Conservation (phyloP, 2,113 vertebrate genomes). For the Sula dactylatra region DNA sequence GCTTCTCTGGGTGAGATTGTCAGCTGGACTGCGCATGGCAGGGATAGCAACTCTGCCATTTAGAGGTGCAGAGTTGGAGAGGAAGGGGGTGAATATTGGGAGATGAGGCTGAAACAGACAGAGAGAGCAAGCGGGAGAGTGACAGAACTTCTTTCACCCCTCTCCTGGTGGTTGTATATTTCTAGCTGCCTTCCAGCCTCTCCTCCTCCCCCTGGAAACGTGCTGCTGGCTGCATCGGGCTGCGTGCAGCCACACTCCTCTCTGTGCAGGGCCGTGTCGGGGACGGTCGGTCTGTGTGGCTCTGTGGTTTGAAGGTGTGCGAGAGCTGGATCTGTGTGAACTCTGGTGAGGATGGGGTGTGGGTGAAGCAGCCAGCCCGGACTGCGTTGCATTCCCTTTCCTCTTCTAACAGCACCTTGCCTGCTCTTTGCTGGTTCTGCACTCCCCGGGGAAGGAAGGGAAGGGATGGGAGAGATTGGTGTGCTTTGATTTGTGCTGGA, state of each 20-base stretch:
- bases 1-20: not conserved
- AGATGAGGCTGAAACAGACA: constrained; percentile 11
- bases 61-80: not conserved
- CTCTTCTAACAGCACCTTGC: constrained; percentile 60
- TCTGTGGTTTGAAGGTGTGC: constrained; percentile 17
- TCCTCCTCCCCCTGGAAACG: not conserved
- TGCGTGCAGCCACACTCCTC: not conserved
- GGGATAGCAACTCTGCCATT: not conserved
- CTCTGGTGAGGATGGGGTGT: constrained; percentile 29
- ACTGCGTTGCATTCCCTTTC: constrained; percentile 35
- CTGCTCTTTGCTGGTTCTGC: constrained; percentile 42
- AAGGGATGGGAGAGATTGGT: constrained; percentile 36
- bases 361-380: constrained; percentile 21
- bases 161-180: constrained; percentile 5
- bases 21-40: not conserved
- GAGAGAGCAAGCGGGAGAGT: not conserved
- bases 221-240: not conserved
- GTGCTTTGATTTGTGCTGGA: constrained; percentile 19
- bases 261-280: not conserved
- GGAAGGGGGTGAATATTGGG: not conserved
- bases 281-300: not conserved
- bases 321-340: constrained; percentile 38
- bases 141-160: constrained; percentile 7
- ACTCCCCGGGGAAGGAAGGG: constrained; percentile 8
- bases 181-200: constrained; percentile 35